These are phyloP conservation scores for Eupithecia tripunctaria DNA, from an alignment of 2,888 invertebrate species.

Conservation along the genomic window DNA sequence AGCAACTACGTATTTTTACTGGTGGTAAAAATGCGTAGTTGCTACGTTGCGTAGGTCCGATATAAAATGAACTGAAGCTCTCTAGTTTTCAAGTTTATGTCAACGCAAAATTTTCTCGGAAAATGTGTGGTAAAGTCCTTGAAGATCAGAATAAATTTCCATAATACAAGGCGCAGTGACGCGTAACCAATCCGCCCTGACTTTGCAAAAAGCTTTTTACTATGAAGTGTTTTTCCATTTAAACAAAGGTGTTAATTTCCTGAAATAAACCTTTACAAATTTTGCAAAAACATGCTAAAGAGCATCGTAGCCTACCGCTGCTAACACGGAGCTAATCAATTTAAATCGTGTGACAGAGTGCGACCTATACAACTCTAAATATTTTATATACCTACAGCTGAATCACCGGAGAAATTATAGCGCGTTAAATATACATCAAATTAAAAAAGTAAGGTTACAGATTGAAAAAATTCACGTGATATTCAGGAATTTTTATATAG, in stretches of 20 bases:
- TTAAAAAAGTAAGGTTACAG: neutral
- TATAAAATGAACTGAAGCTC: neutral
- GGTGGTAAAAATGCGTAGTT: too few relatives aligned
- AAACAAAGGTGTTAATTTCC: conserved; percentile 43
- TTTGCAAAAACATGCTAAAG: conserved; percentile 47
- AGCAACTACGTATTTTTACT: neutral
- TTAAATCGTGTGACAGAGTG: conserved; percentile 49
- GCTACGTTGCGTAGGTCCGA: too few relatives aligned
- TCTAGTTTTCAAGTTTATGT: neutral
- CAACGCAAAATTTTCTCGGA: neutral
- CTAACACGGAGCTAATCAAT: conserved; percentile 63
- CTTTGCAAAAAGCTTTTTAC: conserved; percentile 28
- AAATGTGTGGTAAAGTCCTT: conserved; percentile 27
- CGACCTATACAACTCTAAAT: conserved; percentile 47
- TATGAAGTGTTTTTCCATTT: conserved; percentile 19
- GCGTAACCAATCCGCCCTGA: conserved; percentile 26
- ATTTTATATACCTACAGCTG: conserved; percentile 34
- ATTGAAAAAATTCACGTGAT: conserved; percentile 12
- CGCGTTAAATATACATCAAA: neutral
- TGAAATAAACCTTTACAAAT: conserved; percentile 38
- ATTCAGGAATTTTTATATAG: neutral
- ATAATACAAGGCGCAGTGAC: conserved; percentile 20
- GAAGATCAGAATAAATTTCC: conserved; percentile 35
- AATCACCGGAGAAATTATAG: conserved; percentile 26
- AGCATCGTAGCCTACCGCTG: conserved; percentile 50